Conservation (phyloP, 2,113 vertebrate species). For the Sigmodon hispidus region DNA sequence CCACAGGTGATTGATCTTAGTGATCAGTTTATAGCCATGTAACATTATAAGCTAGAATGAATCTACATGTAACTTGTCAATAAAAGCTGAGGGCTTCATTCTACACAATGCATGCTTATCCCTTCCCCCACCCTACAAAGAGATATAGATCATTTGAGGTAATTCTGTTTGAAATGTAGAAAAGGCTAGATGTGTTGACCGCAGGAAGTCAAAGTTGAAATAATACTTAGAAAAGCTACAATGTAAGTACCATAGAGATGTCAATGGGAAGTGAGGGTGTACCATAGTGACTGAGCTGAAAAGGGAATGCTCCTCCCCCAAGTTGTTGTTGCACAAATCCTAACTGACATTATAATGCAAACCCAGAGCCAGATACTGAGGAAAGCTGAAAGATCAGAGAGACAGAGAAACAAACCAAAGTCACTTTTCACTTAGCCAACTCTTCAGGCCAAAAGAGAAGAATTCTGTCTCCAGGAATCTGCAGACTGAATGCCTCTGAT, state of each 20-base stretch:
- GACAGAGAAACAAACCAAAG: too few species aligned
- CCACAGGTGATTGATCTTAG: not conserved
- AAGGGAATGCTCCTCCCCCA: rapidly evolving
- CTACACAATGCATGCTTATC: not conserved
- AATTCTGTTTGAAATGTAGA: not conserved
- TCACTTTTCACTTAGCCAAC: too few species aligned
- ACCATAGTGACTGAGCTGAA: rapidly evolving
- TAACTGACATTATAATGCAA: too few species aligned
- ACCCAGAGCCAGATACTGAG: too few species aligned
- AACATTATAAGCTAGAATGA: not conserved
- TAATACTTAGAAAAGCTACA: too few species aligned
- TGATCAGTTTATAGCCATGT: not conserved
- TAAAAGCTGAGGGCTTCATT: not conserved
- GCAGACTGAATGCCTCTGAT: too few species aligned
- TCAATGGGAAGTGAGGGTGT: rapidly evolving
- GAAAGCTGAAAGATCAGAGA: too few species aligned
- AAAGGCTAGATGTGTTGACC: not conserved
- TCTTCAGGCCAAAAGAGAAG: too few species aligned
- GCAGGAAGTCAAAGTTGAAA: rapidly evolving
- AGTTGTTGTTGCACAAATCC: too few species aligned
- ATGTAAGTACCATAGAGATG: rapidly evolving
- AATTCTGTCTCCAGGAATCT: too few species aligned
- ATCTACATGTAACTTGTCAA: not conserved
- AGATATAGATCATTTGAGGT: not conserved
- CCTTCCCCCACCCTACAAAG: not conserved